Conservation (phyloP, 2,888 invertebrate species). For the Ophonus ardosiacus region DNA sequence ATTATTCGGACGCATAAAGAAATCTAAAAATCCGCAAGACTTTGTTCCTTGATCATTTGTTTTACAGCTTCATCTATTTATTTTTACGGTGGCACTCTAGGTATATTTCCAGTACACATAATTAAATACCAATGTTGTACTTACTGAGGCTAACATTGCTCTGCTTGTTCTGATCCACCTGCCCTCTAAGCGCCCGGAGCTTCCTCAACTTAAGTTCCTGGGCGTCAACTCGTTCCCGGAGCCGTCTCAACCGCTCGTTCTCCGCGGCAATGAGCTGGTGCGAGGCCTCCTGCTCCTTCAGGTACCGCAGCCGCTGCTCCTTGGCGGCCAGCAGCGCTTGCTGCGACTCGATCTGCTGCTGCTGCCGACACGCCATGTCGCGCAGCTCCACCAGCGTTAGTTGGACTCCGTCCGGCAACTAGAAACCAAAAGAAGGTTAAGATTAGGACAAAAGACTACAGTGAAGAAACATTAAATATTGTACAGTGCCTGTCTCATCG, state of each 20-base stretch:
- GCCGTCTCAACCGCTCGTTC: conserved; percentile 90
- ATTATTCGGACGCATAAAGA: too few species aligned
- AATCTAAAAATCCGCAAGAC: too few species aligned
- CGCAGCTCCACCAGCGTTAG: conserved; percentile 96
- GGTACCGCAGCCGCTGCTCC: conserved; percentile 94
- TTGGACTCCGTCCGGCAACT: conserved; percentile 95
- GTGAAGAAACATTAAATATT: too few species aligned
- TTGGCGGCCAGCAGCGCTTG: conserved; percentile 93
- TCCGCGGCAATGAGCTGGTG: conserved; percentile 89
- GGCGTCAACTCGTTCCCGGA: conserved; percentile 94
- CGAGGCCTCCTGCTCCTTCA: conserved; percentile 94
- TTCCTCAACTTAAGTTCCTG: conserved; percentile 96
- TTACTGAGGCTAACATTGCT: conserved; percentile 94
- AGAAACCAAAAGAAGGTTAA: conserved; percentile 72
- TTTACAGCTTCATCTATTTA: too few species aligned
- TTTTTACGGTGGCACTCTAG: too few species aligned
- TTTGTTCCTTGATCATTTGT: too few species aligned
- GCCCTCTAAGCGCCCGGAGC: conserved; percentile 93
- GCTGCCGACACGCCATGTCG: conserved; percentile 98
- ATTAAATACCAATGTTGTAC: conserved; percentile 78
- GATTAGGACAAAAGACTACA: too few species aligned
- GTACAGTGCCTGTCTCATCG: too few species aligned
- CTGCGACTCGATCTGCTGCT: conserved; percentile 98
- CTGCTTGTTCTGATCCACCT: conserved; percentile 95
- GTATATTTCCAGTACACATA: too few species aligned